Conservation (phyloP, 2,888 invertebrate species). For the Byasa hedistus region DNA sequence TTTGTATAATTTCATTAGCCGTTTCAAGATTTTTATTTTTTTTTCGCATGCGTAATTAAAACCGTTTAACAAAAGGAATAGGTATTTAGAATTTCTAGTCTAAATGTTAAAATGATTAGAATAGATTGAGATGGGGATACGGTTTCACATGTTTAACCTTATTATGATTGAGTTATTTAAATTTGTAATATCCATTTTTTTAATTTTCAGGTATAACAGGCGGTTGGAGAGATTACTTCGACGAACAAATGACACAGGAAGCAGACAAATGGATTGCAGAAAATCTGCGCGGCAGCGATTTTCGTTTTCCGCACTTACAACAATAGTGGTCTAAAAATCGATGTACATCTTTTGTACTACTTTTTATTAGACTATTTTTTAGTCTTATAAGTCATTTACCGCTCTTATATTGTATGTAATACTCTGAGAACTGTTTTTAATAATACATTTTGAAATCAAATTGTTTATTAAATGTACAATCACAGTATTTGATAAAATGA, state of each 20-base stretch:
- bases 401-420: too few relatives aligned
- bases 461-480: too few relatives aligned
- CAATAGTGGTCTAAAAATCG: background rate
- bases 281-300: slow-evolving; percentile 80
- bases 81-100: background rate
- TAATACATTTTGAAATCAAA: too few relatives aligned
- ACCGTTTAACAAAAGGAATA: background rate
- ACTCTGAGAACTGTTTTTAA: too few relatives aligned
- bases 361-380: too few relatives aligned
- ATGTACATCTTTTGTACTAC: background rate
- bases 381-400: too few relatives aligned
- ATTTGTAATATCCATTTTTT: background rate
- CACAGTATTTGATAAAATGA: too few relatives aligned
- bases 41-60: background rate
- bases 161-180: background rate
- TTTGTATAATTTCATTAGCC: too few relatives aligned
- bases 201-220: slow-evolving; percentile 78
- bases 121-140: too few relatives aligned
- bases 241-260: slow-evolving; percentile 81
- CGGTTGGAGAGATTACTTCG: slow-evolving; percentile 87
- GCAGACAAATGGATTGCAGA: slow-evolving; percentile 86
- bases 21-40: too few relatives aligned
- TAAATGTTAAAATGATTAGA: background rate
- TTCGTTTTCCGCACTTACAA: slow-evolving; percentile 73
- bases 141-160: background rate